Conservation (phyloP, 92 coral and sea anemone genomes). For the Actinernus sp. region DNA sequence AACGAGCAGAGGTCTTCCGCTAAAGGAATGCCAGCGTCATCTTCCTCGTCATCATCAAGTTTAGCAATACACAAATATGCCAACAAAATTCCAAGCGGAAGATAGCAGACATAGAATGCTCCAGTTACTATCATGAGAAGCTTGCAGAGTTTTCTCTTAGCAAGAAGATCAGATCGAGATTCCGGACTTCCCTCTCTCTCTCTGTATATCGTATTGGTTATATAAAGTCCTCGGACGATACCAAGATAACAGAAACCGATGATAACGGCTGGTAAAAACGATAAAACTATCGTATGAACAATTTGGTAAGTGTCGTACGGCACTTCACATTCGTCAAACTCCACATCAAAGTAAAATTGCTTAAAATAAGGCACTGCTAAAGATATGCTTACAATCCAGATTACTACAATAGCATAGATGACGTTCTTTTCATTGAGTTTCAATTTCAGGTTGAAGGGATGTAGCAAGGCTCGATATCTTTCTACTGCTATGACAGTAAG, state of each 20-base stretch:
- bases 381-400: conserved; percentile 43
- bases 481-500: conserved; percentile 52
- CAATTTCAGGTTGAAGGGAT: conserved; percentile 20
- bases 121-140: conserved; percentile 31
- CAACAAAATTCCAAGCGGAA: not conserved
- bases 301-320: conserved; percentile 17
- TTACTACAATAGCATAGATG: conserved; percentile 19
- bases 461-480: conserved; percentile 55
- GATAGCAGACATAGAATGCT: conserved; percentile 30
- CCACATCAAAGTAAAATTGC: conserved; percentile 1
- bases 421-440: conserved; percentile 45
- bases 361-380: conserved; percentile 34
- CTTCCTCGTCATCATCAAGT: no score
- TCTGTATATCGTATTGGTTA: conserved; percentile 48
- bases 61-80: not conserved
- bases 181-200: conserved; percentile 26
- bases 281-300: not conserved
- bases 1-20: no score
- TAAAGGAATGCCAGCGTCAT: no score
- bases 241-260: conserved; percentile 52
- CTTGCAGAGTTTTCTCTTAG: conserved; percentile 36
- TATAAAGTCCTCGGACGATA: conserved; percentile 47
- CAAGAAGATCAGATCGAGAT: conserved; percentile 4
- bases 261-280: conserved; percentile 8
- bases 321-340: conserved; percentile 6